These are phyloP conservation scores for Xenentodon cancila DNA, from an alignment of 2,797 vertebrate species.

Conservation along the genomic window DNA sequence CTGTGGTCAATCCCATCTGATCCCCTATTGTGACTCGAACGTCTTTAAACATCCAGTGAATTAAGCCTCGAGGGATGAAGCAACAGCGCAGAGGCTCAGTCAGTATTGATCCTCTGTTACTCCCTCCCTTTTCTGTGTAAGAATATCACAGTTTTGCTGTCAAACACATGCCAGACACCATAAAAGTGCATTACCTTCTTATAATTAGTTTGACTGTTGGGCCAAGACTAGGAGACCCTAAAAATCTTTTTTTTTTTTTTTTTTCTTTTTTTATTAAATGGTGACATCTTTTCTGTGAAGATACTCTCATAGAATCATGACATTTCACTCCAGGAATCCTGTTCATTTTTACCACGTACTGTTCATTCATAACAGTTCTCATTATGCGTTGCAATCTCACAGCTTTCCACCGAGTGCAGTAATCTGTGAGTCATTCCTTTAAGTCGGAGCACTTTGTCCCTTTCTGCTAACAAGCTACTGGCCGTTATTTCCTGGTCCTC, in stretches of 20 bases:
- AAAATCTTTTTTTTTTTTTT: constrained; percentile 5
- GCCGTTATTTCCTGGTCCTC: constrained; percentile 47
- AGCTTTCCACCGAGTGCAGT: constrained; percentile 18
- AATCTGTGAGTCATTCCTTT: constrained; percentile 60
- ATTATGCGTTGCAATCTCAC: constrained; percentile 27
- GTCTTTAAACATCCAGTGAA: constrained; percentile 72
- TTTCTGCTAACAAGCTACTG: constrained; percentile 48
- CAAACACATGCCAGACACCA: constrained; percentile 13
- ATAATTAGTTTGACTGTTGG: constrained; percentile 16
- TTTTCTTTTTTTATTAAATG: constrained; percentile 1
- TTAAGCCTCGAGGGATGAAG: constrained; percentile 75
- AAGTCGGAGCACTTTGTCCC: constrained; percentile 48
- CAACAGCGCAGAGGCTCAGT: constrained; percentile 68
- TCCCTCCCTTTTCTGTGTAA: constrained; percentile 38
- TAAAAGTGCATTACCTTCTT: constrained; percentile 2
- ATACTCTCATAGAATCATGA: constrained; percentile 1
- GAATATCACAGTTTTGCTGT: constrained; percentile 51
- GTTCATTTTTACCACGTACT: constrained; percentile 20
- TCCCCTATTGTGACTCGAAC: constrained; percentile 74
- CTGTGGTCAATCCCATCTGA: constrained; percentile 74
- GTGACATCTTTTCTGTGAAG: constrained; percentile 27
- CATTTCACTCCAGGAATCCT: constrained; percentile 23
- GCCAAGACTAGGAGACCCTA: constrained; percentile 30
- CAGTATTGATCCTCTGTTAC: constrained; percentile 69
- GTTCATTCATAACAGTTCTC: constrained; percentile 38